These are phyloP conservation scores for Gymnosoma rotundatum DNA, from an alignment of 2,888 invertebrate genomes.

Conservation along the genomic window DNA sequence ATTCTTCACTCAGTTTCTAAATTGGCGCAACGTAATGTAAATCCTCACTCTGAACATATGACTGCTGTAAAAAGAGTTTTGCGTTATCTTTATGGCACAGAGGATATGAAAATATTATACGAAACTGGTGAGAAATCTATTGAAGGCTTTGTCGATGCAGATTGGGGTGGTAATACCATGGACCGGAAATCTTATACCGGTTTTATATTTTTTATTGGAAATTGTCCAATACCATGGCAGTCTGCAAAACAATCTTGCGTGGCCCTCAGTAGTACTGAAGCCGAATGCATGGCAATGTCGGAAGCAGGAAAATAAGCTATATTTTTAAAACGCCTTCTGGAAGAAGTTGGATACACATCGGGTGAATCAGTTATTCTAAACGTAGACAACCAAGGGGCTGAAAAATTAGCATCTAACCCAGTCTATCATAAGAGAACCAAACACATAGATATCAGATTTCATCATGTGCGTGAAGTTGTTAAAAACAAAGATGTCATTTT, in stretches of 20 bases:
- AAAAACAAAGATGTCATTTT: neutral
- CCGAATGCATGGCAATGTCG: neutral
- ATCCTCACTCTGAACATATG: neutral
- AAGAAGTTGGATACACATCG: neutral
- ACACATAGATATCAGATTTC: conserved; percentile 6
- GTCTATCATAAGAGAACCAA: neutral
- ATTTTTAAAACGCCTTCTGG: neutral
- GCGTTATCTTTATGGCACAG: neutral
- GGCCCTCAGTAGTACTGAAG: neutral
- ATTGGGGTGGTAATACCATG: neutral
- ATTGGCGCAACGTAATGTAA: neutral
- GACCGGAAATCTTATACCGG: neutral
- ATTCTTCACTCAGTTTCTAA: neutral
- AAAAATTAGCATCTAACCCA: neutral
- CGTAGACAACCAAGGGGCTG: neutral
- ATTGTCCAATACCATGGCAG: neutral
- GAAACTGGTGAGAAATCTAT: neutral
- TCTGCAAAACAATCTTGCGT: neutral
- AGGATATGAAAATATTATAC: neutral
- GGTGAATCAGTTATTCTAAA: neutral
- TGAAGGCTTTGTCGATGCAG: neutral
- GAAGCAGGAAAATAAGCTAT: neutral
- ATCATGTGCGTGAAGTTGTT: neutral
- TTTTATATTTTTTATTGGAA: neutral
- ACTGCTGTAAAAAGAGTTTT: neutral